These are phyloP conservation scores for Encarsia formosa DNA, from an alignment of 2,888 invertebrate species.

Conservation along the genomic window DNA sequence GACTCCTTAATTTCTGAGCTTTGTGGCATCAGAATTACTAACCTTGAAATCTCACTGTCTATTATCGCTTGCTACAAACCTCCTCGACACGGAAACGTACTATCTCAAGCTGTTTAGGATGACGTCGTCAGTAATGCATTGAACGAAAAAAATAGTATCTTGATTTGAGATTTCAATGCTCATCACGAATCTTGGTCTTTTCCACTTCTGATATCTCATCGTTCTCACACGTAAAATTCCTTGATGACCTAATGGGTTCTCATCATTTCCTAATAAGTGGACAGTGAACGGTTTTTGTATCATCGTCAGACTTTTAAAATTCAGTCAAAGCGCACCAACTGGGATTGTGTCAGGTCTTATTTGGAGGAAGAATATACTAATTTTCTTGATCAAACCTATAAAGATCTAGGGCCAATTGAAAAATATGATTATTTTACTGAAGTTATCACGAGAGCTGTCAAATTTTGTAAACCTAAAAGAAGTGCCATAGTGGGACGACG, in stretches of 20 bases:
- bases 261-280: constrained; percentile 1
- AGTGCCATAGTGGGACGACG: constrained; percentile 24
- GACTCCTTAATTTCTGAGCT: background rate
- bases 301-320: constrained; percentile 17
- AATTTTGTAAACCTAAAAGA: background rate
- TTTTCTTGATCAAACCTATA: constrained; percentile 1
- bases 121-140: background rate
- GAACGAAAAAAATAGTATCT: background rate
- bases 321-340: constrained; percentile 12
- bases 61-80: constrained; percentile 1
- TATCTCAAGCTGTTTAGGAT: constrained; percentile 2
- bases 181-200: constrained; percentile 9
- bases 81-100: background rate
- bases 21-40: background rate
- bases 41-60: background rate
- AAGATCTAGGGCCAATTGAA: constrained; percentile 2
- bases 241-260: background rate
- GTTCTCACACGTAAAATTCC: background rate
- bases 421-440: no score
- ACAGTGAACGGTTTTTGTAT: constrained; percentile 4
- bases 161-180: constrained; percentile 14
- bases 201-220: constrained; percentile 2
- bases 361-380: background rate
- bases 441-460: background rate
- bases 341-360: constrained; percentile 2